Conservation (phyloP, 1,140 invertebrate species). For the Hylyphantes graminicola region DNA sequence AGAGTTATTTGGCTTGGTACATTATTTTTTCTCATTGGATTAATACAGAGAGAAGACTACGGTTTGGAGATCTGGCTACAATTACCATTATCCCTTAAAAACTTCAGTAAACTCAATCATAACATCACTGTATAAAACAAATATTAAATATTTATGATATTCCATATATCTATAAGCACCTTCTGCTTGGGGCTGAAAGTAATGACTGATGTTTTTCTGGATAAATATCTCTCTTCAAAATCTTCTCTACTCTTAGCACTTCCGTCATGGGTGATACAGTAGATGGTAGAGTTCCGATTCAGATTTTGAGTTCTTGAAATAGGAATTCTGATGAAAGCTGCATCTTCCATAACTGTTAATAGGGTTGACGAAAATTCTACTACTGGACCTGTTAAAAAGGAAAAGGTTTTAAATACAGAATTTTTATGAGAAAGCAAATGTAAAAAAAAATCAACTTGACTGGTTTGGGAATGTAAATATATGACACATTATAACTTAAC, state of each 20-base stretch:
- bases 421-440: neutral
- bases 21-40: too few species aligned
- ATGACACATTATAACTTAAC: too few species aligned
- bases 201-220: constrained; percentile 19
- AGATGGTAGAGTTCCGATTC: constrained; percentile 63
- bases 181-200: constrained; percentile 22
- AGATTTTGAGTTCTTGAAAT: constrained; percentile 66
- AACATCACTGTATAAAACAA: too few species aligned
- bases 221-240: constrained; percentile 61
- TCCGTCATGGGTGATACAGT: constrained; percentile 68
- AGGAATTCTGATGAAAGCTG: constrained; percentile 54
- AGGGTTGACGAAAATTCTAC: constrained; percentile 13
- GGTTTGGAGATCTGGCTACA: too few species aligned
- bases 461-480: too few species aligned
- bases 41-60: too few species aligned
- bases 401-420: neutral
- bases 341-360: constrained; percentile 12
- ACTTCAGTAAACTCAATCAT: too few species aligned
- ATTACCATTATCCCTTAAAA: too few species aligned
- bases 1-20: too few species aligned
- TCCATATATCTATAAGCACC: neutral
- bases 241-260: constrained; percentile 68
- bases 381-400: neutral
- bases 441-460: neutral
- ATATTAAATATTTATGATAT: too few species aligned